Conservation (phyloP, 1,140 invertebrate genomes). For the Acromyrmex charruanus region DNA sequence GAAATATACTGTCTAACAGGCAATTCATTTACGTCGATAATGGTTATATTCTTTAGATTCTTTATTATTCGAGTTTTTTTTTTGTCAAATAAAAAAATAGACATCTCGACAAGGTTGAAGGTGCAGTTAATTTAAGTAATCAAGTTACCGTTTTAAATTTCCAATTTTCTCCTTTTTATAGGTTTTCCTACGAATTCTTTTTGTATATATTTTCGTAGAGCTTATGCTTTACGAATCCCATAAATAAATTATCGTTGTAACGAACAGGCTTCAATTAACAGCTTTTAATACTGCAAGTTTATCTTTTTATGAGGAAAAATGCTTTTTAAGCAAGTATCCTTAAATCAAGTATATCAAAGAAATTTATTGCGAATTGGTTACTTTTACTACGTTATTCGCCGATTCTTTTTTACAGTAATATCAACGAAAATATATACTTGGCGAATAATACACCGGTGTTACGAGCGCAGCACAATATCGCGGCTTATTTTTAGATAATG, state of each 20-base stretch:
- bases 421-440: neutral
- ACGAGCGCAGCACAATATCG: neutral
- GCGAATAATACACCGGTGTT: neutral
- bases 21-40: neutral
- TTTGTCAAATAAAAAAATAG: neutral
- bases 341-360: neutral
- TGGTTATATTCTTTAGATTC: neutral
- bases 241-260: constrained; percentile 32
- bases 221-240: too few species aligned
- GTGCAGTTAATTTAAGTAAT: constrained; percentile 1
- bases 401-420: neutral
- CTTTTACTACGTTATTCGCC: neutral
- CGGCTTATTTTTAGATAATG: constrained; percentile 37
- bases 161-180: neutral
- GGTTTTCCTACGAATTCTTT: neutral
- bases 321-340: neutral
- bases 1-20: neutral
- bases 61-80: too few species aligned
- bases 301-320: neutral
- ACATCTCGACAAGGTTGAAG: constrained; percentile 7
- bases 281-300: constrained; percentile 29
- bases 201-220: neutral
- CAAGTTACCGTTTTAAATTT: constrained; percentile 24
- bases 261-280: constrained; percentile 24
- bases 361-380: neutral